phyloP scores from a whole-genome alignment of 2,113 vertebrate species.

The Triplophysa dalaica region DNA sequence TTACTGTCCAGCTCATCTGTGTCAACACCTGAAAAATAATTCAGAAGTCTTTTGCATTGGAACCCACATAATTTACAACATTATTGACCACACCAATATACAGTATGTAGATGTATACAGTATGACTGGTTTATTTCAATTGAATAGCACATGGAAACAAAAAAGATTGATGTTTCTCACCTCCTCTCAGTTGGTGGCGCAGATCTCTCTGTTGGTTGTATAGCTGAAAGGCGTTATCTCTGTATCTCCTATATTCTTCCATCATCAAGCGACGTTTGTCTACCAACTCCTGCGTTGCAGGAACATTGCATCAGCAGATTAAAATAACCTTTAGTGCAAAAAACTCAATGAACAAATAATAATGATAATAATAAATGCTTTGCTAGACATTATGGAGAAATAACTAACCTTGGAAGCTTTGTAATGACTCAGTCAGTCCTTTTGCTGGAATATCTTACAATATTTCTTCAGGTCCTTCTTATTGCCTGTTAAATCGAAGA shows the following conservation, averaged over 20 bases:
- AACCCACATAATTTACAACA: no score
- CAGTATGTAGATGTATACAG: no score
- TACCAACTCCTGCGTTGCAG: conserved; percentile 81
- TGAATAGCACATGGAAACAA: no score
- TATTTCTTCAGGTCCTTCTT: conserved; percentile 98
- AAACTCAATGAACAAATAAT: not conserved
- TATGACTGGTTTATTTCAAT: no score
- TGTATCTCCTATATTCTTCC: conserved; percentile 92
- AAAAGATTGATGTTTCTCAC: conserved; percentile 62
- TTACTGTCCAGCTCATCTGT: conserved; percentile 96
- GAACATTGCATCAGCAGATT: not conserved
- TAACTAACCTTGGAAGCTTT: conserved; percentile 92
- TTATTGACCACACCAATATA: no score
- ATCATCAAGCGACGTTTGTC: conserved; percentile 92
- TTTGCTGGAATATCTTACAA: conserved; percentile 99
- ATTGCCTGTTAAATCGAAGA: conserved; percentile 76
- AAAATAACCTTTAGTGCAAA: not conserved
- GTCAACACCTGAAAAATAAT: conserved; percentile 80
- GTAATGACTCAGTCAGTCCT: conserved; percentile 95
- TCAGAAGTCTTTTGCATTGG: no score
- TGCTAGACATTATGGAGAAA: not conserved
- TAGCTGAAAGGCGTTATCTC: conserved; percentile 79
- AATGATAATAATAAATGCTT: not conserved
- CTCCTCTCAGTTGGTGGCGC: conserved; percentile 90
- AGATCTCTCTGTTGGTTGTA: conserved; percentile 85